phyloP scores from a whole-genome alignment of 1,140 invertebrate genomes.

The Ceratina australensis region DNA sequence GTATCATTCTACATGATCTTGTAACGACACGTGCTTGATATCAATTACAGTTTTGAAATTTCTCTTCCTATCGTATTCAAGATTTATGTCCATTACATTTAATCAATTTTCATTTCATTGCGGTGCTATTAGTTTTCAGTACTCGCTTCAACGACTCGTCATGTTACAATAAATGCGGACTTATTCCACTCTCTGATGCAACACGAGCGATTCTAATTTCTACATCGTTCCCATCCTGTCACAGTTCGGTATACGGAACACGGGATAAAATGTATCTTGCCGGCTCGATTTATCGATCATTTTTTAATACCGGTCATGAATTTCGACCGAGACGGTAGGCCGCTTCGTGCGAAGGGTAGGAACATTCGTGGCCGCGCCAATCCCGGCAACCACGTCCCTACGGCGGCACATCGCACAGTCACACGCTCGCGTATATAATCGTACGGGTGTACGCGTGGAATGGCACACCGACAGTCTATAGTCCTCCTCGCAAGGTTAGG shows the following conservation, averaged over 20 bases:
- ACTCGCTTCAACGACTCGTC: no score
- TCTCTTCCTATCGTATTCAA: neutral
- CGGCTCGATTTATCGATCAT: slow-evolving; percentile 57
- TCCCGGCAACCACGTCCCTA: slow-evolving; percentile 57
- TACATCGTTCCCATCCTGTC: no score
- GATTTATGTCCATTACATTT: neutral
- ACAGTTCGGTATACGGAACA: neutral
- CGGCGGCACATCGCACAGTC: slow-evolving; percentile 5
- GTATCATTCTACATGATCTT: neutral
- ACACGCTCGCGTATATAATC: neutral
- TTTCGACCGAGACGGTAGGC: slow-evolving; percentile 59
- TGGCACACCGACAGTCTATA: slow-evolving; percentile 41
- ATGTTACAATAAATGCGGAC: no score
- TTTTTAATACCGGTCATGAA: slow-evolving; percentile 55
- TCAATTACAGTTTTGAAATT: slow-evolving; percentile 15
- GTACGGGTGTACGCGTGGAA: neutral
- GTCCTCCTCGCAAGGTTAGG: slow-evolving; percentile 42
- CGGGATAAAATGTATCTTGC: neutral
- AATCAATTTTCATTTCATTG: neutral
- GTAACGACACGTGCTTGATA: neutral
- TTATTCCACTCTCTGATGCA: no score
- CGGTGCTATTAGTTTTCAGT: no score
- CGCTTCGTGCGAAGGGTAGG: slow-evolving; percentile 60
- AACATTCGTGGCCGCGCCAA: slow-evolving; percentile 59
- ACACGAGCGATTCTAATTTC: no score